These are phyloP conservation scores for Trididemnum clinides DNA, from an alignment of 23 tunicate genomes.

Conservation along the genomic window DNA sequence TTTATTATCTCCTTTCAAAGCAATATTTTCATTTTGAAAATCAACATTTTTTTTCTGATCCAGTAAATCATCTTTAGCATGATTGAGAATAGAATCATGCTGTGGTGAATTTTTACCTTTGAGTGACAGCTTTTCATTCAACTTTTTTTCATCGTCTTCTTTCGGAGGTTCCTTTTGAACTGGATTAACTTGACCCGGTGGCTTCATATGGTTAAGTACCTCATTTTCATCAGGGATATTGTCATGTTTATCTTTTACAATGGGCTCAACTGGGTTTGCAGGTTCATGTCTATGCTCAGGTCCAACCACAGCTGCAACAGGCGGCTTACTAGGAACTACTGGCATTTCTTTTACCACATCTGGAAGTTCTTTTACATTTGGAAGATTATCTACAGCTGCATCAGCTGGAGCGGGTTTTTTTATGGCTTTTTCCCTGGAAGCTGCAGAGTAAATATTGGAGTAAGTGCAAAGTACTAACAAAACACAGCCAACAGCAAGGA, in stretches of 20 bases:
- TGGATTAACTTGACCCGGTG: not conserved
- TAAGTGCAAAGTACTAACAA: slow-evolving; percentile 84
- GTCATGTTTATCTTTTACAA: slow-evolving; percentile 2
- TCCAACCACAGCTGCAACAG: slow-evolving; percentile 60
- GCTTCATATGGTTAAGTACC: not conserved
- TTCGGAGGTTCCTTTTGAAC: not conserved
- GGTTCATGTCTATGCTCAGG: slow-evolving; percentile 92
- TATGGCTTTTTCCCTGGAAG: not conserved
- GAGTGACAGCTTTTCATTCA: no score
- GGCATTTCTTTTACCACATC: not conserved
- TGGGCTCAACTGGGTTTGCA: slow-evolving; percentile 60
- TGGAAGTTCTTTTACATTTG: not conserved
- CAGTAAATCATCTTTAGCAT: not conserved
- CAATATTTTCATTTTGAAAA: not conserved
- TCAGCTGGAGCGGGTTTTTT: slow-evolving; percentile 15
- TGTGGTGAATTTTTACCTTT: no score
- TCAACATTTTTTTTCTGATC: not conserved
- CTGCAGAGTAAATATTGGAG: slow-evolving; percentile 55
- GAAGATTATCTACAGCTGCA: not conserved
- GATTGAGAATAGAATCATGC: not conserved
- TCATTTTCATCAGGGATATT: not conserved
- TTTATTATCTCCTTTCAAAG: not conserved
- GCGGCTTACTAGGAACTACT: slow-evolving; percentile 33
- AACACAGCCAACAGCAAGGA: slow-evolving; percentile 83
- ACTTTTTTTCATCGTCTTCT: not conserved